Evolutionary conservation across 2,888 invertebrate species (phyloP).

Genomic region (Pecten maximus): DNA sequence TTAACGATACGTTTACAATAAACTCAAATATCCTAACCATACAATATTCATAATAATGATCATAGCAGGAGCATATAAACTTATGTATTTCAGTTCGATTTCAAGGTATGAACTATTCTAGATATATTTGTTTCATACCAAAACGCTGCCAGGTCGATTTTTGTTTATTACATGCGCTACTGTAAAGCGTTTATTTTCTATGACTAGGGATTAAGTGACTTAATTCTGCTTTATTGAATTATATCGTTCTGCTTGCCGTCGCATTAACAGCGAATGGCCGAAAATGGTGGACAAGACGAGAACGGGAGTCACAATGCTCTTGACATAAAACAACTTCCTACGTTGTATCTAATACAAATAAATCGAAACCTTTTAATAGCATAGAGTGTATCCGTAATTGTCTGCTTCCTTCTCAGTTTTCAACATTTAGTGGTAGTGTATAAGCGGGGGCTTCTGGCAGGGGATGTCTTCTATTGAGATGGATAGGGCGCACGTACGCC

Average conservation of each 20-base stretch:
- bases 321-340: slow-evolving; percentile 20
- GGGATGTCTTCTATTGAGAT: not conserved
- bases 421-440: slow-evolving; percentile 13
- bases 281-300: not conserved
- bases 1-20: no score
- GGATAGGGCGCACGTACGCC: not conserved
- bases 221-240: not conserved
- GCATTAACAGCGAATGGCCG: not conserved
- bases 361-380: slow-evolving; percentile 32
- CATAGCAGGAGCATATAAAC: no score
- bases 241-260: not conserved
- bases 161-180: not conserved
- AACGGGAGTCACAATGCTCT: not conserved
- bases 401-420: not conserved
- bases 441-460: not conserved
- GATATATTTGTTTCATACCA: not conserved
- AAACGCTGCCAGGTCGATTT: not conserved
- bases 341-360: not conserved
- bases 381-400: slow-evolving; percentile 9
- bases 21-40: no score
- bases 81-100: no score
- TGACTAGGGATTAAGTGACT: not conserved
- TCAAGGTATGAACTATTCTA: not conserved
- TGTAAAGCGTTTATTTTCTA: not conserved
- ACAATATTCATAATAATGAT: no score